Evolutionary conservation across 2,797 vertebrate genomes (phyloP).

Genomic region (Hypotaenidia okinawae): DNA sequence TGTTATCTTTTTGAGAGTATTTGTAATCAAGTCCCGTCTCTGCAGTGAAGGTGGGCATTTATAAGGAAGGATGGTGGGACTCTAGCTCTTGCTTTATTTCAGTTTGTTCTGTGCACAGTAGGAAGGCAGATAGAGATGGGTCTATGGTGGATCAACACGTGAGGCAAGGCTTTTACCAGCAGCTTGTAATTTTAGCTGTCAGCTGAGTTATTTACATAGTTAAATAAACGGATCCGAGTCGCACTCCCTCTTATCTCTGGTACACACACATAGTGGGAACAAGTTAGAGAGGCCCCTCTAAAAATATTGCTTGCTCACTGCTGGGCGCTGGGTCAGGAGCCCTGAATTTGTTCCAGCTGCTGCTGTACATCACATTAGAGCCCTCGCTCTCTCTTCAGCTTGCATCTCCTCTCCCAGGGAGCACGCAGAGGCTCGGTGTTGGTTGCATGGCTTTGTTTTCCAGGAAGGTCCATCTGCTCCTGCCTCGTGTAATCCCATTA

Average conservation of each 20-base stretch:
- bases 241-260: not conserved
- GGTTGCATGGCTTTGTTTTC: not conserved
- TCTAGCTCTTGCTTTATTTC: not conserved
- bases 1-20: not conserved
- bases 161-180: not conserved
- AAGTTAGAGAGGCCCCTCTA: not conserved
- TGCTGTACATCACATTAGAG: not conserved
- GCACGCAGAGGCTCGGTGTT: rapidly evolving
- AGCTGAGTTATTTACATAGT: not conserved
- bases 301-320: not conserved
- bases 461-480: not conserved
- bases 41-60: not conserved
- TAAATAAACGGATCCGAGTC: not conserved
- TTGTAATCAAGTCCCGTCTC: not conserved
- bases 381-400: not conserved
- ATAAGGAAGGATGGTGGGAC: not conserved
- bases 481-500: not conserved
- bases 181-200: constrained; percentile 32
- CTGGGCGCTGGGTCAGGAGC: not conserved
- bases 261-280: not conserved
- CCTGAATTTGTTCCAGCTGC: not conserved
- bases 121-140: not conserved
- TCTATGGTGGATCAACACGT: not conserved
- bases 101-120: not conserved
- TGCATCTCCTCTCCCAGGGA: not conserved